phyloP scores from a whole-genome alignment of 2,888 invertebrate species.

The Tethea ocularis region DNA sequence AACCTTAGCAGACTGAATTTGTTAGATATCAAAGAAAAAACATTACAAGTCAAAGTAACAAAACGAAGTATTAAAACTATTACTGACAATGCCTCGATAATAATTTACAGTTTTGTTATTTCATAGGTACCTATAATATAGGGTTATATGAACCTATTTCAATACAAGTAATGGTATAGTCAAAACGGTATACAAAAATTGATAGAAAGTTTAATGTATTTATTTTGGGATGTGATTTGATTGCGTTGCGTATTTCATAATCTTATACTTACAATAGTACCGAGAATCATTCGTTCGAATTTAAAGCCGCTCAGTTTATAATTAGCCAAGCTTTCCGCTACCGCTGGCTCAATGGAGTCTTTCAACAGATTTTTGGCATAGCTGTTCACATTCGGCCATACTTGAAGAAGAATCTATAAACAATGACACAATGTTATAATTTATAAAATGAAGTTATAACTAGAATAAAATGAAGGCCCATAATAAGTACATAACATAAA shows the following conservation, averaged over 20 bases:
- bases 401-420: constrained; percentile 91
- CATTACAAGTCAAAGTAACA: constrained; percentile 10
- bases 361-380: constrained; percentile 93
- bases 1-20: background rate
- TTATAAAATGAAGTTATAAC: no score
- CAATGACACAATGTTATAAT: background rate
- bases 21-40: constrained; percentile 12
- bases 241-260: background rate
- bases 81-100: background rate
- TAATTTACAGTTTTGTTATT: background rate
- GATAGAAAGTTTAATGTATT: background rate
- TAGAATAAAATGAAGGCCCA: background rate
- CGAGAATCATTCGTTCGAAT: constrained; percentile 97
- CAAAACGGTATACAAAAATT: background rate
- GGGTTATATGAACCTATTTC: no score
- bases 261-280: constrained; percentile 92
- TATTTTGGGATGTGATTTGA: no score
- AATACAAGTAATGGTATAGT: no score
- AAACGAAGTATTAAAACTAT: background rate
- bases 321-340: constrained; percentile 90
- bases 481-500: background rate
- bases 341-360: constrained; percentile 93
- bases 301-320: constrained; percentile 96
- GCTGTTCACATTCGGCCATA: constrained; percentile 98
- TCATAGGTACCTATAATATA: background rate